Evolutionary conservation across 2,888 invertebrate genomes (phyloP), one percentile per base, ranked within the genome.

Genomic region (Drosophila buzzatii): DNA sequence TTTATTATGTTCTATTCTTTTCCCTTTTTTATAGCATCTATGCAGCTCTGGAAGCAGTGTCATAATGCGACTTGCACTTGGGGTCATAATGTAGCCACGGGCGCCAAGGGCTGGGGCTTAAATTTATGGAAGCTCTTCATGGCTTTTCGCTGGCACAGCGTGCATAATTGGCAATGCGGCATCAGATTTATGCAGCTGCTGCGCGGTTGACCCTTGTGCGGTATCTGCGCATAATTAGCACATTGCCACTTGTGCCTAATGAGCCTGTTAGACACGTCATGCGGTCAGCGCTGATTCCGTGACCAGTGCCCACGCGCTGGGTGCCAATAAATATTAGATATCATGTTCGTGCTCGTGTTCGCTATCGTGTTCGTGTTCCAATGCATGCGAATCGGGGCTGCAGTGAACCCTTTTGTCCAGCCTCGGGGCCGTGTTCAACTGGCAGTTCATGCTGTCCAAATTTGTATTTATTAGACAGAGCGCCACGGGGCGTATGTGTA

Each of bases 241-340:
- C 91, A 91, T 87, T 90, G 82, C 87, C 91, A 90, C 91, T 91
- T 92, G 86, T 85, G 89, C 79, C 90, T 90, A 91, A 91, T 92
- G 91, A 91, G 85, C 83, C 92, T 91, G 91, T 90, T 91, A 81
- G 85, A 90, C 90, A 90, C 88, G 88, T 77, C 81, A 67, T 52
- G 59, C 79, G 64, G 69, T 64, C 56, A 60, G 61, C 64, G 55
- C 69, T 53, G 55, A 76, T 53, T 60, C 47, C 57, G 51, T 39
- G 33, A 27, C 33, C 60, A 1, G 41, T 16, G 41, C 68, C 59
- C 74, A 73, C 64, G 71, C 83, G 66, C 70, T 64, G 73, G 59
- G 44, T 58, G 73, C 67, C 88, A 82, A 85, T 85, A 90, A 86
- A 89, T 89, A 86, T 75, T 84, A 78, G 61, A 83, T 79, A 56